These are phyloP conservation scores for Neocrepidodera transversa DNA, from an alignment of 2,888 invertebrate genomes.

Conservation along the genomic window DNA sequence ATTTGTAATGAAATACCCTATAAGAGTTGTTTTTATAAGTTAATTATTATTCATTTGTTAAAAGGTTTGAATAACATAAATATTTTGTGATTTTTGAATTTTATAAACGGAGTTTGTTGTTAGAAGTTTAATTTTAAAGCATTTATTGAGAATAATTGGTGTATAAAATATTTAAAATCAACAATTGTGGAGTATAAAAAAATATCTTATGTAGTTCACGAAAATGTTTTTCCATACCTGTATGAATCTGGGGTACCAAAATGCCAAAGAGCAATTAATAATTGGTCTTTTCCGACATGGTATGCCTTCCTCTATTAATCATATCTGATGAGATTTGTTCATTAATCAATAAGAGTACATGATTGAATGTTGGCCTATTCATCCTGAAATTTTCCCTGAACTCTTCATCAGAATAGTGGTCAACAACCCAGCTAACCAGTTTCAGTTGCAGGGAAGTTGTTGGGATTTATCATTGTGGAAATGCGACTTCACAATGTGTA, in stretches of 20 bases:
- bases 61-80: no score
- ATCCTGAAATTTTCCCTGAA: conserved; percentile 26
- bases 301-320: conserved; percentile 22
- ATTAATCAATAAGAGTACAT: conserved; percentile 9
- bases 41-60: no score
- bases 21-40: neutral
- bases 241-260: conserved; percentile 28
- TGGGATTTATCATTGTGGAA: no score
- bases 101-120: no score
- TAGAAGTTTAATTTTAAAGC: no score
- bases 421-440: no score
- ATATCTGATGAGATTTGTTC: conserved; percentile 22
- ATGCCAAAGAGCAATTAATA: conserved; percentile 19
- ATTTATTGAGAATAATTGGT: no score
- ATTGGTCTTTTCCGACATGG: conserved; percentile 16
- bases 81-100: no score
- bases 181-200: no score
- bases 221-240: conserved; percentile 12
- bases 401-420: conserved; percentile 20
- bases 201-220: neutral
- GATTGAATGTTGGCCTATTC: conserved; percentile 18
- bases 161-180: no score
- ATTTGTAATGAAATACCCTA: neutral
- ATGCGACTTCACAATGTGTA: no score
- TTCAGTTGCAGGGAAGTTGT: no score